Conservation (phyloP, 2,797 vertebrate genomes). For the Avahi laniger region DNA sequence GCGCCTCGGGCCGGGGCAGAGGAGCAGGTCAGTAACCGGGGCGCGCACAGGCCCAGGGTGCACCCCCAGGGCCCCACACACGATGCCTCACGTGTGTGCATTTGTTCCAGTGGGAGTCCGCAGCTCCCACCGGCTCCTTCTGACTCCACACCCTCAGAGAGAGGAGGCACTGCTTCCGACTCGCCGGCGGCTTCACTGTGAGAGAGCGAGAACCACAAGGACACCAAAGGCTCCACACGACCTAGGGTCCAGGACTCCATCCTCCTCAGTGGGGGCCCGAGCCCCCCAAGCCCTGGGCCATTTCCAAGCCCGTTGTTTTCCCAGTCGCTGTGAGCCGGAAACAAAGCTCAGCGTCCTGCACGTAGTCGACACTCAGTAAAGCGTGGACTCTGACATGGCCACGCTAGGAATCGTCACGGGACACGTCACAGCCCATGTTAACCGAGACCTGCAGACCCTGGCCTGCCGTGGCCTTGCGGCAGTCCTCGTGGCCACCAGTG, state of each 20-base stretch:
- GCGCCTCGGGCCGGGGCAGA: too few relatives aligned
- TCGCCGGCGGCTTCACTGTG: neutral
- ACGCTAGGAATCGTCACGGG: neutral
- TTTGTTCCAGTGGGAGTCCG: neutral
- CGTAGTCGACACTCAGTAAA: neutral
- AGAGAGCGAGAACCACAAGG: neutral
- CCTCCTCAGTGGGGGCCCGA: too few relatives aligned
- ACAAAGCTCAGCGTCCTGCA: neutral
- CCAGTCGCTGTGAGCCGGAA: neutral
- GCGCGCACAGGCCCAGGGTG: neutral
- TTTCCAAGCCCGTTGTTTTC: neutral
- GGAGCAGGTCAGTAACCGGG: neutral
- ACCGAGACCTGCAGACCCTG: neutral
- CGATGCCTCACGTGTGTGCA: fast-evolving
- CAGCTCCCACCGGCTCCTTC: neutral
- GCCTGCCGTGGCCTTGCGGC: neutral
- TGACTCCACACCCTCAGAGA: neutral
- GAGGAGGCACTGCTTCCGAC: neutral
- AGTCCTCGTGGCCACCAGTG: neutral
- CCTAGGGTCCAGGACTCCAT: neutral
- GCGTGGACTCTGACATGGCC: fast-evolving
- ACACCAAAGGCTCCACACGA: too few relatives aligned
- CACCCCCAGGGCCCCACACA: too few relatives aligned
- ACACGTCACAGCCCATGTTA: neutral
- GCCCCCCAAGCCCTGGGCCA: neutral